Conservation (phyloP, 2,797 vertebrate species). For the Lates japonicus region DNA sequence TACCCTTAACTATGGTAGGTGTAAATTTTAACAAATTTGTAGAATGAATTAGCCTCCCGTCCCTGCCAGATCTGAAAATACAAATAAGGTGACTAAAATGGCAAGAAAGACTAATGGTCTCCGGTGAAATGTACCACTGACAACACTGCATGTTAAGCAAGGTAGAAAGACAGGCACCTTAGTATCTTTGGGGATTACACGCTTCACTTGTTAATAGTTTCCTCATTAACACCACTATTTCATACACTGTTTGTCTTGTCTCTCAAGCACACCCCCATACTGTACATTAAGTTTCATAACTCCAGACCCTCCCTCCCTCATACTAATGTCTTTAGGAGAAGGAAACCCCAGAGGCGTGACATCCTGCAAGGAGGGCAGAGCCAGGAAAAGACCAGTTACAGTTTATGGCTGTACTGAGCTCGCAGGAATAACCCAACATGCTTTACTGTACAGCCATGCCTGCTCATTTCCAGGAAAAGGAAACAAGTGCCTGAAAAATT, state of each 20-base stretch:
- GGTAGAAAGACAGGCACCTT: slow-evolving; percentile 2
- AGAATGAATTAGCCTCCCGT: not conserved
- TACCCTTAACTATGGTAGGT: not conserved
- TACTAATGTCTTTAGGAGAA: slow-evolving; percentile 57
- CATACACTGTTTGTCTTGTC: not conserved
- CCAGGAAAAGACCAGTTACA: slow-evolving; percentile 58
- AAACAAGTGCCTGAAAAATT: not conserved
- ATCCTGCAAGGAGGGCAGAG: slow-evolving; percentile 64
- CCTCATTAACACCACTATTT: slow-evolving; percentile 20
- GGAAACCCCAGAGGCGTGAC: slow-evolving; percentile 60
- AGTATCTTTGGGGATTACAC: not conserved
- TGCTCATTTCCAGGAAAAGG: slow-evolving; percentile 52
- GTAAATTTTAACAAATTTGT: too few species aligned
- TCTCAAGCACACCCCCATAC: not conserved
- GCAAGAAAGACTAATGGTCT: too few species aligned
- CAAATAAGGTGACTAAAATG: not conserved
- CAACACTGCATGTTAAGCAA: not conserved
- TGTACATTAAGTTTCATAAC: slow-evolving; percentile 19
- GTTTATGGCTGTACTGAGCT: slow-evolving; percentile 57
- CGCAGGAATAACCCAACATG: slow-evolving; percentile 54
- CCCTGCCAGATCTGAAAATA: not conserved
- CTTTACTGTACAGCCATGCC: slow-evolving; percentile 16
- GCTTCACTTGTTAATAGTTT: slow-evolving; percentile 13
- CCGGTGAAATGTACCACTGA: slow-evolving; percentile 7
- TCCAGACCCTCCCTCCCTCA: not conserved